Base-by-base conservation (phyloP, 1,140 invertebrate genomes). In the Colletes latitarsis region DNA sequence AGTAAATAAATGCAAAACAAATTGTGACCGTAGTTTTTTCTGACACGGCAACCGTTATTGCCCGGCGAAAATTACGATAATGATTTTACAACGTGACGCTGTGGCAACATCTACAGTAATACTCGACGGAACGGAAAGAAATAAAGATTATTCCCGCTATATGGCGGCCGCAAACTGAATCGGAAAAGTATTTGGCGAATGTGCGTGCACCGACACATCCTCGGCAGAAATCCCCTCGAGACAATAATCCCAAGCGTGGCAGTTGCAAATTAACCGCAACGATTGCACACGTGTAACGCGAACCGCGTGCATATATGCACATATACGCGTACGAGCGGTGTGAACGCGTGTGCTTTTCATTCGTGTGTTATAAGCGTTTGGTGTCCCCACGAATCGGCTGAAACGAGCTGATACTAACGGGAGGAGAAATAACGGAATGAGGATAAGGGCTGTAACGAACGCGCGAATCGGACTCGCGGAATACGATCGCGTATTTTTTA, bases 241-340 rank as follows among this genome's bases (percentile, higher is more conserved):
- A 86, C 81, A 80, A 85, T 89, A 89, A 89, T 80, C 78, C 74
- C 63, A 62, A 84, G 71, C 78, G 82, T 60, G 60, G 10, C 62
- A 39, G 72, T 87, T 81, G 85, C 85, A 87, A 89, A 88, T 89
- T 88, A 87, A 88, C 82, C 81, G 53, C 81, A 57, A 68, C 74
- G 39, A 78, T 80, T 81, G 10, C 4, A 17, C 39, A 62, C 74
- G 30, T 60, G 55, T 39, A 41, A 21, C 15, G 17, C 19, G 19
- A 4, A 6, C n/a, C 9, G 6, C 17, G 49, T 21, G 19, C 10
- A 49, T 17, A 3, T 8, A 21, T 46, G n/a, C 14, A 8, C 52
- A 9, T 1, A 1, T 12, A 62, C 10, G 39, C n/a, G 17, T 39
- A 17, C 66, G 73, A 55, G 10, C 49, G 49, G 39, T n/a, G 53